A percentile compares a stretch with the other conserved stretches of the same genome.
Evolutionary conservation across 2,113 vertebrate species (phyloP).

Genomic region (Gobiocypris rarus): DNA sequence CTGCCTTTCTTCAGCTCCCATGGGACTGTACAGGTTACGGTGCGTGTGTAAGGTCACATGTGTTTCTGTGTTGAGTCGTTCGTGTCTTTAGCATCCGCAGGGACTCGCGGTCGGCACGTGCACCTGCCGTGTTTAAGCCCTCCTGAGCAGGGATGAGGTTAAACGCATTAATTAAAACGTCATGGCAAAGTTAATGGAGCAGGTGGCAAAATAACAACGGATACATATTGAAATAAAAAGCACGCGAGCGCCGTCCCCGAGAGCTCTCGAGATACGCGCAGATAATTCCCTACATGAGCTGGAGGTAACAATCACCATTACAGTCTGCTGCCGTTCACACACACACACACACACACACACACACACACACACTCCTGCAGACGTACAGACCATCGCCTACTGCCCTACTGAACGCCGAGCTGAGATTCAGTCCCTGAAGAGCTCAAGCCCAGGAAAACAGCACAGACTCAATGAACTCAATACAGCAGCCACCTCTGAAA

Average conservation of each 20-base stretch:
- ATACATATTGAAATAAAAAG: not conserved
- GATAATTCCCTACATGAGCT: not conserved
- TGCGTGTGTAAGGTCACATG: not conserved
- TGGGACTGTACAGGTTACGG: not conserved
- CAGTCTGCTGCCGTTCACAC: not conserved
- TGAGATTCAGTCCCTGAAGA: not conserved
- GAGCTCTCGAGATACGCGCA: not conserved
- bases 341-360: not conserved
- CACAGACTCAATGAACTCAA: not conserved
- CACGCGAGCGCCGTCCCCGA: not conserved
- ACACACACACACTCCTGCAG: no score
- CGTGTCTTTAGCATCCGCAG: not conserved
- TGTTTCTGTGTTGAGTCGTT: not conserved
- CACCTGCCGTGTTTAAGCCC: not conserved
- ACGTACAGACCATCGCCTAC: constrained; percentile 44
- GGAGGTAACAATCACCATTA: not conserved
- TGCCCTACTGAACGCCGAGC: constrained; percentile 64
- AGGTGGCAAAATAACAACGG: not conserved
- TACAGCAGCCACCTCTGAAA: not conserved
- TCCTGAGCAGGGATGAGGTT: not conserved
- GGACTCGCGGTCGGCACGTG: not conserved
- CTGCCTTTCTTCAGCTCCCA: not conserved
- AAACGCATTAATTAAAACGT: not conserved
- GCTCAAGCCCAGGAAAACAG: not conserved
- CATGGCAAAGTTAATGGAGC: not conserved